Percentiles rank a stretch among this genome's conserved stretches.
Evolutionary conservation across 2,113 vertebrate species (phyloP).

Genomic region (Acrocephalus arundinaceus): DNA sequence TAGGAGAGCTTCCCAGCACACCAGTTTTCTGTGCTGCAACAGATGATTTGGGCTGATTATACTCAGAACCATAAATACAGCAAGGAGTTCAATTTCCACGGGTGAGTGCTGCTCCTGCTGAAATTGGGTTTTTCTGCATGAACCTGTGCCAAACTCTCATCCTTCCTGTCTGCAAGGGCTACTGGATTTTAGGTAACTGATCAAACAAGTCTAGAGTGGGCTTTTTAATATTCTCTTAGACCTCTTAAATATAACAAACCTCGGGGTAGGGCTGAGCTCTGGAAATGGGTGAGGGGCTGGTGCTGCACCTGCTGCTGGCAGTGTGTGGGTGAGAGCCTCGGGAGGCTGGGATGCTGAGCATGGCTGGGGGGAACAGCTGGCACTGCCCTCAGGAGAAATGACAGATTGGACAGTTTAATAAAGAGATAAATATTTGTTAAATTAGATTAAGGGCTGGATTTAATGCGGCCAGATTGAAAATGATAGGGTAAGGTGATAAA

Average conservation of each 20-base stretch:
- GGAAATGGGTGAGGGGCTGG: not conserved
- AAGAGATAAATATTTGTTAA: not conserved
- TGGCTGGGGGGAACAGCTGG: not conserved
- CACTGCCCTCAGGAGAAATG: not conserved
- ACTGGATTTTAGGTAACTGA: not conserved
- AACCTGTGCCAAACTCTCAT: not conserved
- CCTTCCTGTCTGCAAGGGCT: not conserved
- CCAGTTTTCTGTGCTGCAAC: not conserved
- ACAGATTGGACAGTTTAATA: not conserved
- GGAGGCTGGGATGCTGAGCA: not conserved
- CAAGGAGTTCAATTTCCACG: not conserved
- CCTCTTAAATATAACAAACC: not conserved
- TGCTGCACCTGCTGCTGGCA: rapidly evolving
- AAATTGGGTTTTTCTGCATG: not conserved
- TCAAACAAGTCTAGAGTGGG: not conserved
- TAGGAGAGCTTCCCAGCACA: not conserved
- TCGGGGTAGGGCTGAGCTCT: not conserved
- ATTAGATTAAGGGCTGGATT: not conserved
- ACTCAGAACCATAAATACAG: not conserved
- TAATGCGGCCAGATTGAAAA: not conserved
- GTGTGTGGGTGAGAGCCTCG: rapidly evolving
- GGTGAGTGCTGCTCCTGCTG: not conserved
- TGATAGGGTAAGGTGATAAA: not conserved
- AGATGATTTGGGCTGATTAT: not conserved
- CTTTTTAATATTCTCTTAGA: not conserved